These are phyloP conservation scores for Distichodus sexfasciatus DNA, from an alignment of 2,797 vertebrate genomes.

Conservation along the genomic window DNA sequence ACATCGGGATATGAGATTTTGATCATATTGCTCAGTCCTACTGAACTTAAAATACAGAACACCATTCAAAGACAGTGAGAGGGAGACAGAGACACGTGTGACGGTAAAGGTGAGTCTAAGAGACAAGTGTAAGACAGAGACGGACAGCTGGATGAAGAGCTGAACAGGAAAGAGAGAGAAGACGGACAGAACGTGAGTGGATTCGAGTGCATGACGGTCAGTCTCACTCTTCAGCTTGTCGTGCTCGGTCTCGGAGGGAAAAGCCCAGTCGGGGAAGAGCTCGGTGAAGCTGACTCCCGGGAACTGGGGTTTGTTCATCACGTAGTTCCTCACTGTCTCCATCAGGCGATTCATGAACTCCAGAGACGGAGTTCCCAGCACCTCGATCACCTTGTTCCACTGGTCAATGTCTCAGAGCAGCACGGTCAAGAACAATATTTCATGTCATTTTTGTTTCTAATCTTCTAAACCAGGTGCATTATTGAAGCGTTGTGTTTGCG, in stretches of 20 bases:
- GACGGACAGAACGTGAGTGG: neutral
- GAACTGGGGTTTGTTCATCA: conserved; percentile 97
- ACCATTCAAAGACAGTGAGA: neutral
- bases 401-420: conserved; percentile 91
- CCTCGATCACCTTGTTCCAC: conserved; percentile 98
- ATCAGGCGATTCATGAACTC: conserved; percentile 98
- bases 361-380: conserved; percentile 89
- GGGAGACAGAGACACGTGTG: neutral
- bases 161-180: neutral
- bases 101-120: too few species aligned
- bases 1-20: too few species aligned
- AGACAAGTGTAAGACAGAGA: too few species aligned
- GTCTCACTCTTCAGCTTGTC: conserved; percentile 94
- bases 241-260: conserved; percentile 92
- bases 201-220: neutral
- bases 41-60: too few species aligned
- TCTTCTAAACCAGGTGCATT: too few species aligned
- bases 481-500: too few species aligned
- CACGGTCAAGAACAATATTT: conserved; percentile 58
- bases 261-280: conserved; percentile 96
- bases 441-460: too few species aligned
- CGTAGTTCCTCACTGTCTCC: conserved; percentile 96
- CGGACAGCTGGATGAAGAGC: neutral
- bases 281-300: conserved; percentile 91
- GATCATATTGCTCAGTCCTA: too few species aligned